These are phyloP conservation scores for Nibea albiflora DNA, from an alignment of 2,113 vertebrate species.

Conservation along the genomic window DNA sequence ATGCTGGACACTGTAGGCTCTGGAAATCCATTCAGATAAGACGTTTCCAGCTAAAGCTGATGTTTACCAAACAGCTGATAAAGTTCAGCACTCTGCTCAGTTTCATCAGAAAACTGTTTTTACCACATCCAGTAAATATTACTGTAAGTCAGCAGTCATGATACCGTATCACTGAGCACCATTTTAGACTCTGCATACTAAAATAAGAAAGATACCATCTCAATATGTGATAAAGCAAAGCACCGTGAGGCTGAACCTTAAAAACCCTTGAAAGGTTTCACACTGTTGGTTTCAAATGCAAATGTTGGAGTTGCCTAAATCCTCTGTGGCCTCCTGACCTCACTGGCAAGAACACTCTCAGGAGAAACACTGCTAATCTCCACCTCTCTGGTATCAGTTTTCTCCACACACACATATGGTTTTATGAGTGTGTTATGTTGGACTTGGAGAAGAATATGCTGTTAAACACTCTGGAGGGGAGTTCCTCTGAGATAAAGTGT, in stretches of 20 bases:
- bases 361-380: slow-evolving; percentile 8
- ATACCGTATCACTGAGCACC: neutral
- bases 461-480: slow-evolving; percentile 23
- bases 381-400: slow-evolving; percentile 15
- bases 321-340: neutral
- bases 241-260: neutral
- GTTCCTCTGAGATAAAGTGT: slow-evolving; percentile 40
- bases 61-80: neutral
- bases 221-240: neutral
- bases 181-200: neutral
- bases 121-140: neutral
- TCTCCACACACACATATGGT: neutral
- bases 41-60: neutral
- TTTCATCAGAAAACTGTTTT: slow-evolving; percentile 7
- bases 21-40: neutral
- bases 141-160: neutral
- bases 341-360: neutral
- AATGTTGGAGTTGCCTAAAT: neutral
- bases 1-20: neutral
- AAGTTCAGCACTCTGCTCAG: neutral
- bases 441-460: slow-evolving; percentile 22
- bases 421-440: slow-evolving; percentile 40
- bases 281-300: slow-evolving; percentile 7
- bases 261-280: neutral
- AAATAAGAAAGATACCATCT: neutral